These are phyloP conservation scores for Poecilia wingei DNA, from an alignment of 2,797 vertebrate species.

Conservation along the genomic window DNA sequence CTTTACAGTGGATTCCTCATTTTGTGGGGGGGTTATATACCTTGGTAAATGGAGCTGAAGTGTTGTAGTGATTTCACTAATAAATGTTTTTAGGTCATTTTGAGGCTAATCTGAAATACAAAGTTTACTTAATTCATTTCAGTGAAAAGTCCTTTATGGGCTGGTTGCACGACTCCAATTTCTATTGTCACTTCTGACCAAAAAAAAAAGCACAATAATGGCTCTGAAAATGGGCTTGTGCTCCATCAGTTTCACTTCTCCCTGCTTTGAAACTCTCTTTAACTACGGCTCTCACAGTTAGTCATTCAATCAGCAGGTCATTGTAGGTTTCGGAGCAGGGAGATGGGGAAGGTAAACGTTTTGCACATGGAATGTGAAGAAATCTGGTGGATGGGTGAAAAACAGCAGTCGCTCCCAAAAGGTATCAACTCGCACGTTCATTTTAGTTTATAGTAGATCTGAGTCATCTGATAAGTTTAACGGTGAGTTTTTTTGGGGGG, in stretches of 20 bases:
- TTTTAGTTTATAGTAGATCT: background rate
- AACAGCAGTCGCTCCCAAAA: background rate
- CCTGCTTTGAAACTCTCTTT: slow-evolving; percentile 41
- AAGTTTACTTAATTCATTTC: slow-evolving; percentile 70
- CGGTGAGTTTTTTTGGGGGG: background rate
- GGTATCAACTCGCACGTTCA: background rate
- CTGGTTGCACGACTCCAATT: slow-evolving; percentile 71
- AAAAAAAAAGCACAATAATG: slow-evolving; percentile 65
- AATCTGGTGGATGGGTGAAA: slow-evolving; percentile 40
- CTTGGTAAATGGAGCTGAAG: too few relatives aligned
- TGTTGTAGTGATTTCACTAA: background rate
- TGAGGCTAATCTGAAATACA: slow-evolving; percentile 3
- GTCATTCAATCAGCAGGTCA: slow-evolving; percentile 45
- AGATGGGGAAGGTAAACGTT: slow-evolving; percentile 66
- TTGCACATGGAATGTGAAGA: slow-evolving; percentile 56
- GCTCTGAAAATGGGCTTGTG: slow-evolving; percentile 67
- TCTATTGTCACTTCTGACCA: slow-evolving; percentile 53
- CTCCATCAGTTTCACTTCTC: slow-evolving; percentile 43
- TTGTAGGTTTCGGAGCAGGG: slow-evolving; percentile 47
- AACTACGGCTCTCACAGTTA: slow-evolving; percentile 48
- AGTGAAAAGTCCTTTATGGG: slow-evolving; percentile 55
- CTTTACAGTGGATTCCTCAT: background rate
- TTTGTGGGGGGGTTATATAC: background rate
- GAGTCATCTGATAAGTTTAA: background rate
- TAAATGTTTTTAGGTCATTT: background rate